Base-by-base conservation (phyloP, 1,140 invertebrate species). In the Saccostrea cuccullata region DNA sequence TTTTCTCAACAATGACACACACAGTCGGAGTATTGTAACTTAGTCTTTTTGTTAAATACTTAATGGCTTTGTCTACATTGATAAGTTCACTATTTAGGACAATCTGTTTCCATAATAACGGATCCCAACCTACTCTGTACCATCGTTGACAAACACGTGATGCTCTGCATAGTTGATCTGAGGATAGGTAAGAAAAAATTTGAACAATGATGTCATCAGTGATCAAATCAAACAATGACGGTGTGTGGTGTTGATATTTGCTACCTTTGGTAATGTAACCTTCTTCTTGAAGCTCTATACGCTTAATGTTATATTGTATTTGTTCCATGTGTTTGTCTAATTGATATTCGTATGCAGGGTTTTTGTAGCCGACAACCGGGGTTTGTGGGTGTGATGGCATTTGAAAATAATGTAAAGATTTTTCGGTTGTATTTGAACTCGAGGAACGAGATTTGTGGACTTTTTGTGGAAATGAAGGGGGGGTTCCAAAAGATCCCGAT, bases 51-150 rank as follows among this genome's bases (percentile, higher is more conserved):
- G 95, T 95, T 40, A 96, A 93, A 55, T 95, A 96, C 94, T 97
- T 96, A 92, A 98, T 94, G 86, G 97, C 96, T 92, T 96, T 96
- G 94, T 97, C 97, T 0, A 96, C 97, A 89, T 96, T 96, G 1
- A 97, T 94, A 60, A 95, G 94, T 89, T 96, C 96, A 58, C 97
- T 96, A 60, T 96, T 95, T 55, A 97, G 94, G 6, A 95, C 96
- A 67, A 97, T 96, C 30, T 95, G 96, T 86, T 96, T 96, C 97
- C 97, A 98, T 1, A 98, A 95, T 2, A 96, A 95, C 23, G 6
- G 8, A 97, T 97, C 96, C 97, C 97, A 98, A 20, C 97, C 97
- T 30, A 98, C 96, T 73, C 96, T 96, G 94, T 98, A 97, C 95
- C 98, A 98, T 60, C 95, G 92, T 40, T 97, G 95, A 92, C 97